These are phyloP conservation scores for Taurulus bubalis DNA, from an alignment of 2,113 vertebrate genomes.

Conservation along the genomic window DNA sequence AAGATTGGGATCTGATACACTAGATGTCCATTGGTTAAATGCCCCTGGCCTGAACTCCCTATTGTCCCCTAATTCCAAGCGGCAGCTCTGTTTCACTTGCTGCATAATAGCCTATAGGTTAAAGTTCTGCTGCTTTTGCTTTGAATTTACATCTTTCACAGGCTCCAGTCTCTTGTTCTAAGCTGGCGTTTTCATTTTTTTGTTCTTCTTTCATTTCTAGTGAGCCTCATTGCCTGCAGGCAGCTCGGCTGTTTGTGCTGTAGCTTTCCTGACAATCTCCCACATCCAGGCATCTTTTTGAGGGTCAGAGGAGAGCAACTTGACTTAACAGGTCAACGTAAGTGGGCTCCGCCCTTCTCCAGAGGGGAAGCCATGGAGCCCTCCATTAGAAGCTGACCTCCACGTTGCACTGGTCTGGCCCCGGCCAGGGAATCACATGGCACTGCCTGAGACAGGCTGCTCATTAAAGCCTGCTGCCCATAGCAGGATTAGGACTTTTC, in stretches of 20 bases:
- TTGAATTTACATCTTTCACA: conserved; percentile 82
- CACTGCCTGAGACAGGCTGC: conserved; percentile 77
- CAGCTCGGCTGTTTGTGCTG: conserved; percentile 66
- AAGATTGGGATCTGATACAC: conserved; percentile 82
- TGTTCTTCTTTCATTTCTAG: conserved; percentile 57
- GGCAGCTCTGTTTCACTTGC: conserved; percentile 80
- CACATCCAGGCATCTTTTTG: conserved; percentile 76
- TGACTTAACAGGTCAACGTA: conserved; percentile 85
- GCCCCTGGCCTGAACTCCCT: conserved; percentile 77
- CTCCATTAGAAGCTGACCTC: conserved; percentile 83
- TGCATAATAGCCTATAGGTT: conserved; percentile 80
- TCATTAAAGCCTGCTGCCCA: conserved; percentile 81
- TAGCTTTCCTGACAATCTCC: conserved; percentile 69
- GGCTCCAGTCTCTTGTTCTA: conserved; percentile 62
- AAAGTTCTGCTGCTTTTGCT: conserved; percentile 81
- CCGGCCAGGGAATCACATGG: conserved; percentile 77
- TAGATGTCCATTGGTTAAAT: conserved; percentile 77
- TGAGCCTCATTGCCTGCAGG: conserved; percentile 65
- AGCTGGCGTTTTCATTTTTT: conserved; percentile 60
- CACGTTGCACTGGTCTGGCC: conserved; percentile 69
- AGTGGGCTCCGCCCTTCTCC: conserved; percentile 81
- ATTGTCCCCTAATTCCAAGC: conserved; percentile 81
- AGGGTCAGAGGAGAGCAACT: conserved; percentile 83
- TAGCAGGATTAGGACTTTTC: conserved; percentile 81
- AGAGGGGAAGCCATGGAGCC: conserved; percentile 78